phyloP scores from a whole-genome alignment of 2,113 vertebrate species.

The Campylomormyrus tamandua region DNA sequence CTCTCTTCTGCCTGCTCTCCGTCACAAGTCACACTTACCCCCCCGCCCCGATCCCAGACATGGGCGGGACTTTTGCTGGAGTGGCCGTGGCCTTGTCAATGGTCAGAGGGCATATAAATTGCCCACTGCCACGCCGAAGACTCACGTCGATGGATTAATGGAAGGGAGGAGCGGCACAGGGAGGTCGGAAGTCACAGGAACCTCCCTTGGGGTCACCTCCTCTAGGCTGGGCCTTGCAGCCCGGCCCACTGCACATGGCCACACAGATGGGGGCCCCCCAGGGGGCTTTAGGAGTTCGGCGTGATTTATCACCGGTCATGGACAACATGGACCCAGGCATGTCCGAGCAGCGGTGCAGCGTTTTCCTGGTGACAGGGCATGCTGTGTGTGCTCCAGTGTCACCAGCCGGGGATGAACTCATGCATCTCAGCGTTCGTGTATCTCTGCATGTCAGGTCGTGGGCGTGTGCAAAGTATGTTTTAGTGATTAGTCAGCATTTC shows the following conservation, averaged over 20 bases:
- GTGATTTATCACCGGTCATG: constrained; percentile 31
- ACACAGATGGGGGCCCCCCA: constrained; percentile 9
- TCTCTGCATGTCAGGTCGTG: background rate
- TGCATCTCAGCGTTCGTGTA: constrained; percentile 12
- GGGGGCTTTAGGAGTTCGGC: constrained; percentile 13
- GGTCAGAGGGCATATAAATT: background rate
- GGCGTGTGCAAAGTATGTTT: background rate
- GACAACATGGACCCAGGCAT: constrained; percentile 26
- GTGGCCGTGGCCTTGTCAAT: background rate
- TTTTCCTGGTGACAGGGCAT: constrained; percentile 19
- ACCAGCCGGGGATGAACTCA: constrained; percentile 6
- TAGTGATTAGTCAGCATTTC: background rate
- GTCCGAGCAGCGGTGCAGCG: constrained; percentile 5
- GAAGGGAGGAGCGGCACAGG: background rate
- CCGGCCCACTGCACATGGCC: constrained; percentile 23
- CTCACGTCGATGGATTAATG: background rate
- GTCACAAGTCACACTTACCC: background rate
- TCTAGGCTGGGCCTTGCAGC: constrained; percentile 20
- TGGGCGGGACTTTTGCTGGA: background rate
- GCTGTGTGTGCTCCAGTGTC: constrained; percentile 14
- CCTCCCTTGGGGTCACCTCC: constrained; percentile 18
- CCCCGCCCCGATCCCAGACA: background rate
- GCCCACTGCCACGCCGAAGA: background rate
- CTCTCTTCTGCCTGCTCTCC: background rate
- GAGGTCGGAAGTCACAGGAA: background rate